Evolutionary conservation across 2,113 vertebrate genomes (phyloP).

Genomic region (Callithrix jacchus): DNA sequence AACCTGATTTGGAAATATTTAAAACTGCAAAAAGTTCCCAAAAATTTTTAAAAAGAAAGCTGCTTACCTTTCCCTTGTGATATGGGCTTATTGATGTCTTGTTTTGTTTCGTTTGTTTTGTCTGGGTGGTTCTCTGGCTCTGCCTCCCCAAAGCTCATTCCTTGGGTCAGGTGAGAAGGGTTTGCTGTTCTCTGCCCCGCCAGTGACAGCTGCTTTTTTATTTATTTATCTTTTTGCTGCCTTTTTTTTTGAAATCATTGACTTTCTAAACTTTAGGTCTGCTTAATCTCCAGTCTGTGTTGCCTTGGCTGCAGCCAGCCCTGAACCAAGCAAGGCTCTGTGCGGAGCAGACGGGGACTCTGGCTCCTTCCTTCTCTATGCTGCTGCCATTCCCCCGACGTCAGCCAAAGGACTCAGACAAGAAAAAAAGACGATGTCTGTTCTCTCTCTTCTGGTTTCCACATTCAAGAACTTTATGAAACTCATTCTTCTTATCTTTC

Average conservation of each 20-base stretch:
- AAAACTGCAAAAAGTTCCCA: neutral
- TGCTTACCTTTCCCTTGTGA: neutral
- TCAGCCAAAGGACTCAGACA: slow-evolving; percentile 28
- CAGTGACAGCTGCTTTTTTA: neutral
- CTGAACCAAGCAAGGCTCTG: neutral
- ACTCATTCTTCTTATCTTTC: slow-evolving; percentile 56
- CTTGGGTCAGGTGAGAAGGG: neutral
- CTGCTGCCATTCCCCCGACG: neutral
- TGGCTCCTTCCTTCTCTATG: neutral
- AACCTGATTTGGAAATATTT: slow-evolving; percentile 40
- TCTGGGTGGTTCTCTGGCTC: neutral
- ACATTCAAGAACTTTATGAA: slow-evolving; percentile 37
- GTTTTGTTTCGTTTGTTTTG: neutral
- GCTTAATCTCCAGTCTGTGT: neutral
- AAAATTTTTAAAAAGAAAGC: neutral
- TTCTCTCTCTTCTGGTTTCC: neutral
- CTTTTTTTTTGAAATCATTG: slow-evolving; percentile 32
- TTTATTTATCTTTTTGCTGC: neutral
- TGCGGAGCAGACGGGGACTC: neutral
- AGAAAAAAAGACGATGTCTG: neutral
- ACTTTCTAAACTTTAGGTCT: slow-evolving; percentile 29
- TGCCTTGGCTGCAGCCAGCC: neutral
- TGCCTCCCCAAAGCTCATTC: neutral
- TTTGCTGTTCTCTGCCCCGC: neutral
- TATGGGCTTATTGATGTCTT: neutral